A percentile compares a stretch with the other conserved stretches of the same genome.
Conservation (phyloP, 1,140 invertebrate species). For the Diabrotica undecimpunctata region DNA sequence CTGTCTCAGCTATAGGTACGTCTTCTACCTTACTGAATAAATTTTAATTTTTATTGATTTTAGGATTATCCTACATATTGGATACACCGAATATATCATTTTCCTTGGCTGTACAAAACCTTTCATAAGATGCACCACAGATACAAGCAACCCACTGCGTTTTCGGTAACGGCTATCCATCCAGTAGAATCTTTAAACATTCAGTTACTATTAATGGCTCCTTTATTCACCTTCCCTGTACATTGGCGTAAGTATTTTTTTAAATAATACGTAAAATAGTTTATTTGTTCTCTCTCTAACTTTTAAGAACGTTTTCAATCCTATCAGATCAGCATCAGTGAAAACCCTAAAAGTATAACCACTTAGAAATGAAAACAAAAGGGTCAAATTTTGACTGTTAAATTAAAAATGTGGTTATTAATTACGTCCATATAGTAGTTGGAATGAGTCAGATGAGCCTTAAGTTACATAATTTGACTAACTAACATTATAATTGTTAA, state of each 20-base stretch:
- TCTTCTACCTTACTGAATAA: too few relatives aligned
- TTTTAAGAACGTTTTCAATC: too few relatives aligned
- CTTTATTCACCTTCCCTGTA: conserved; percentile 57
- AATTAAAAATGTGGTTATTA: too few relatives aligned
- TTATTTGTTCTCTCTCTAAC: too few relatives aligned
- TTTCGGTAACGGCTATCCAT: conserved; percentile 71
- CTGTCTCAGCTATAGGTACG: too few relatives aligned
- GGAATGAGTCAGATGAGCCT: too few relatives aligned
- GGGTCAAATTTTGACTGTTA: neutral
- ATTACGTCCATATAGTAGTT: too few relatives aligned
- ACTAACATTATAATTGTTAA: too few relatives aligned
- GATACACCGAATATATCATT: conserved; percentile 65
- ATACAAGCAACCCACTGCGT: conserved; percentile 72
- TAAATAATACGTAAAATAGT: neutral
- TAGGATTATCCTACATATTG: conserved; percentile 69
- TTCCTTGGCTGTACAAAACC: conserved; percentile 63
- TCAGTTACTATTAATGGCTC: conserved; percentile 55
- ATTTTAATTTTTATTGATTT: conserved; percentile 30
- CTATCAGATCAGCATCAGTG: too few relatives aligned
- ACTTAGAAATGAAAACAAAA: too few relatives aligned
- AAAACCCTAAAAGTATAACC: too few relatives aligned
- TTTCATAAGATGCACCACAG: conserved; percentile 74
- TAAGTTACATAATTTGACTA: too few relatives aligned
- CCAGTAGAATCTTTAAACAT: conserved; percentile 63
- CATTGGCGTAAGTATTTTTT: conserved; percentile 58